These are phyloP conservation scores for Zapus hudsonius DNA, from an alignment of 2,113 vertebrate genomes.

Conservation along the genomic window DNA sequence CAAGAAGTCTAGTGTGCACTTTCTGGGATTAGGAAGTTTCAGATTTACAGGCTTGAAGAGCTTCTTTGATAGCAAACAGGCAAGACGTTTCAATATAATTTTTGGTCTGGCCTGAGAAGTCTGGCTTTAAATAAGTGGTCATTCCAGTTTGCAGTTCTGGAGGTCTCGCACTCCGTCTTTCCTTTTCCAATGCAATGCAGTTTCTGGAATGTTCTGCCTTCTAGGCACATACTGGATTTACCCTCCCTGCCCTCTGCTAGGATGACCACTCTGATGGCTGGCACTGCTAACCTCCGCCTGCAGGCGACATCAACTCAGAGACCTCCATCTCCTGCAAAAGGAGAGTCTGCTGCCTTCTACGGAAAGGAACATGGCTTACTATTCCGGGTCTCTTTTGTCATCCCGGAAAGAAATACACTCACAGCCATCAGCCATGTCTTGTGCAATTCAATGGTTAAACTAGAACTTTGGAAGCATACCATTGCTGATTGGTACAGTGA, in stretches of 20 bases:
- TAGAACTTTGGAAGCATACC: neutral
- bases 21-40: conserved; percentile 99
- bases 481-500: neutral
- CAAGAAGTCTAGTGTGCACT: conserved; percentile 98
- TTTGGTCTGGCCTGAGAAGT: conserved; percentile 68
- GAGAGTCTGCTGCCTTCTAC: neutral
- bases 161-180: neutral
- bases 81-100: conserved; percentile 85
- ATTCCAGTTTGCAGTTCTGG: neutral
- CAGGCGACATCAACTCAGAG: neutral
- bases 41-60: conserved; percentile 98
- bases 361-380: neutral
- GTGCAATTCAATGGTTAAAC: neutral
- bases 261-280: neutral
- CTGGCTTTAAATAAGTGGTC: conserved; percentile 39
- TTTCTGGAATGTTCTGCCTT: neutral
- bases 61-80: conserved; percentile 88
- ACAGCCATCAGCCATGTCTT: too few relatives aligned
- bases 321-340: neutral
- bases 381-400: neutral
- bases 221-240: conserved; percentile 67
- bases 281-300: conserved; percentile 83
- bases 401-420: neutral
- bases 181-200: neutral
- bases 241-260: conserved; percentile 24